phyloP scores from a whole-genome alignment of 2,888 invertebrate genomes.

The Urechis unicinctus region DNA sequence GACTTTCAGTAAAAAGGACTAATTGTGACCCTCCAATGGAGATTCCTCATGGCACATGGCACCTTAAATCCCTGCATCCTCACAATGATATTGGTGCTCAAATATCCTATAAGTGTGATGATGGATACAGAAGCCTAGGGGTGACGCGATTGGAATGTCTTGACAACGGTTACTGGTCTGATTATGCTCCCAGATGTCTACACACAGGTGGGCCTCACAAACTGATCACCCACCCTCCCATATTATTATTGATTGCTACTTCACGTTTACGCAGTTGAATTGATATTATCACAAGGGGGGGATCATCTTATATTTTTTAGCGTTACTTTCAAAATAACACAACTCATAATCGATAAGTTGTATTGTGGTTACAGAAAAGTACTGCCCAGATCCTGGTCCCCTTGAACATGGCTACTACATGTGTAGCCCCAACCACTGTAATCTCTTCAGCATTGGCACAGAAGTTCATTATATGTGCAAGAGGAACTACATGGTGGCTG shows the following conservation, averaged over 20 bases:
- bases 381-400: constrained; percentile 17
- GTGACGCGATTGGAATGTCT: constrained; percentile 73
- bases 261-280: too few relatives aligned
- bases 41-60: constrained; percentile 27
- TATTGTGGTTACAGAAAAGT: constrained; percentile 8
- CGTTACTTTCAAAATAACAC: too few relatives aligned
- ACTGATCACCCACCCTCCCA: too few relatives aligned
- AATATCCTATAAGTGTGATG: constrained; percentile 71
- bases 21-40: constrained; percentile 23
- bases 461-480: constrained; percentile 71
- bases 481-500: constrained; percentile 64
- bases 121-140: constrained; percentile 73
- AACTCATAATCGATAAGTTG: too few relatives aligned
- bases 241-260: too few relatives aligned
- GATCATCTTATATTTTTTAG: too few relatives aligned
- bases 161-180: constrained; percentile 62
- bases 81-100: constrained; percentile 32
- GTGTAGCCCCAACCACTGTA: constrained; percentile 16
- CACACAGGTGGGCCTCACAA: constrained; percentile 9
- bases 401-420: constrained; percentile 16
- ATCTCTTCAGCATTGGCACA: constrained; percentile 26
- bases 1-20: constrained; percentile 21
- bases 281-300: too few relatives aligned
- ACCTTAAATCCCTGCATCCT: constrained; percentile 4
- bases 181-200: constrained; percentile 36